A percentile compares a stretch with the other conserved stretches of the same genome.
phyloP scores from a whole-genome alignment of 2,888 invertebrate genomes.

The Miltochrista miniata region DNA sequence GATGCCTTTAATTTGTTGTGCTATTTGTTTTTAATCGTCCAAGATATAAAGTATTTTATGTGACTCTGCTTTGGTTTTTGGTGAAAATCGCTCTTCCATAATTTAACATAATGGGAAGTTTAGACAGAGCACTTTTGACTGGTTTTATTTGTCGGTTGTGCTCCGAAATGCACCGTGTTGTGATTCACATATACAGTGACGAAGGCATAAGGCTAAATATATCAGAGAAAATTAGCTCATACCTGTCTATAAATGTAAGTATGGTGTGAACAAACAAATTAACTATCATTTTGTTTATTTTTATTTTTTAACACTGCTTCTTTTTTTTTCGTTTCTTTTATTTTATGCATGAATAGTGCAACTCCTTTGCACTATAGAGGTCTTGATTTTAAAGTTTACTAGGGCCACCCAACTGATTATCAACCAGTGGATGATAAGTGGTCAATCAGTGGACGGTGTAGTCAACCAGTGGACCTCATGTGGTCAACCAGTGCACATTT shows the following conservation, averaged over 20 bases:
- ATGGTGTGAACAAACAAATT: background rate
- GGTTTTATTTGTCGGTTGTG: conserved; percentile 94
- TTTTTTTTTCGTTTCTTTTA: background rate
- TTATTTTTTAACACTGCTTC: background rate
- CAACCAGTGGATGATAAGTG: no score
- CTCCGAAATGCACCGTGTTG: conserved; percentile 93
- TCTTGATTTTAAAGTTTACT: no score
- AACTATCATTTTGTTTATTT: background rate
- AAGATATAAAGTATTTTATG: background rate
- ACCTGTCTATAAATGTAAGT: conserved; percentile 90
- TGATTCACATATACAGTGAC: conserved; percentile 92
- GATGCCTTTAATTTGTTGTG: no score
- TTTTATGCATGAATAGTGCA: background rate
- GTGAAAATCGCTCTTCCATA: background rate
- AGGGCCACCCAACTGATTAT: no score
- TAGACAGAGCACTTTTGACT: conserved; percentile 90
- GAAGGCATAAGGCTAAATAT: conserved; percentile 89
- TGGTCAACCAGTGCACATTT: no score
- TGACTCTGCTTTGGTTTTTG: background rate
- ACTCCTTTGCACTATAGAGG: no score
- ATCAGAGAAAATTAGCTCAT: conserved; percentile 91
- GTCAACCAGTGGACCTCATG: no score
- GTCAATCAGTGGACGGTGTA: no score
- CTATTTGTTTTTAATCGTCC: no score
- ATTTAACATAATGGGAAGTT: conserved; percentile 87